phyloP scores from a whole-genome alignment of 2,797 vertebrate genomes.

The Mus spretus region DNA sequence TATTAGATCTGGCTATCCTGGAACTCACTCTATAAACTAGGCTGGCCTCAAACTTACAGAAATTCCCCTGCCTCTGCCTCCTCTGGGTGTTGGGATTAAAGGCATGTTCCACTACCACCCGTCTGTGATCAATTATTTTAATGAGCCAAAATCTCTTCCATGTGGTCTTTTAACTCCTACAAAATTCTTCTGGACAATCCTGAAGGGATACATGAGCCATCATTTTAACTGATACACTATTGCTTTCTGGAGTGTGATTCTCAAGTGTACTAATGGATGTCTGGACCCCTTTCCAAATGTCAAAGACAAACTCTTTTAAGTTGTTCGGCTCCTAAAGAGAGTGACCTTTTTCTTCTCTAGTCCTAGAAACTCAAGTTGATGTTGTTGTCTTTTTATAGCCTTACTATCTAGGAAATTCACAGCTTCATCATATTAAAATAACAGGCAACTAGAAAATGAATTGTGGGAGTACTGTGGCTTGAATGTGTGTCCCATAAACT shows the following conservation, averaged over 20 bases:
- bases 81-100: neutral
- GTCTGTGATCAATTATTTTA: neutral
- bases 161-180: neutral
- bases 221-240: conserved; percentile 1
- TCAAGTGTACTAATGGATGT: neutral
- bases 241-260: conserved; percentile 38
- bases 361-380: neutral
- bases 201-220: neutral
- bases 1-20: neutral
- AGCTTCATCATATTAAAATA: conserved; percentile 29
- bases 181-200: neutral
- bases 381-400: neutral
- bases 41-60: no score
- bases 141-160: conserved; percentile 20
- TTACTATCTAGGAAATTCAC: conserved; percentile 49
- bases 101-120: neutral
- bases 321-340: conserved; percentile 21
- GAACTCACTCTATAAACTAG: neutral
- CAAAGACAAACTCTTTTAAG: conserved; percentile 34
- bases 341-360: neutral
- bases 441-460: neutral
- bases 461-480: neutral
- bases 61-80: neutral
- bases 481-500: neutral
- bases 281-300: neutral